These are phyloP conservation scores for Molorchus minor DNA, from an alignment of 2,888 invertebrate genomes.

Conservation along the genomic window DNA sequence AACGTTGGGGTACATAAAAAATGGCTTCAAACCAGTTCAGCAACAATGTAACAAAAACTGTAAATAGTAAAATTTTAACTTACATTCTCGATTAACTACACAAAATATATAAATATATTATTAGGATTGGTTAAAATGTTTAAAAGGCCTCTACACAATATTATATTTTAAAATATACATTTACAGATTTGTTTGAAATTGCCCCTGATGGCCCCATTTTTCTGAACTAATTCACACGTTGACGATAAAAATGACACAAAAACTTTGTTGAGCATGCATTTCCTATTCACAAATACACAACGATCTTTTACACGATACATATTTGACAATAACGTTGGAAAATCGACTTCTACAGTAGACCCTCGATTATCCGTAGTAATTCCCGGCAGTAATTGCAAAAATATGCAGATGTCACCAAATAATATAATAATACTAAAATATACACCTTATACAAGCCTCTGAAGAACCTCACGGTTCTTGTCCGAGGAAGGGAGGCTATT, in stretches of 20 bases:
- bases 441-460: too few relatives aligned
- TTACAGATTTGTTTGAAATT: slow-evolving; percentile 28
- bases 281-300: neutral
- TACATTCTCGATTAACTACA: slow-evolving; percentile 24
- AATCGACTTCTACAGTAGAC: too few relatives aligned
- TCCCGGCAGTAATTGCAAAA: too few relatives aligned
- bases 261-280: slow-evolving; percentile 8
- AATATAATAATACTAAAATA: too few relatives aligned
- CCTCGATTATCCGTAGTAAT: too few relatives aligned
- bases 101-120: slow-evolving; percentile 24
- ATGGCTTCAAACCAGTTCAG: neutral
- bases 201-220: slow-evolving; percentile 40
- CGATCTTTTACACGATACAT: neutral
- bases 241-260: slow-evolving; percentile 27
- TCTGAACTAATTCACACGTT: slow-evolving; percentile 6
- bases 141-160: slow-evolving; percentile 37
- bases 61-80: slow-evolving; percentile 6
- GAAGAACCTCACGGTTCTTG: too few relatives aligned
- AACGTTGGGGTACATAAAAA: too few relatives aligned
- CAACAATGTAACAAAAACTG: neutral
- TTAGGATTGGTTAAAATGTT: slow-evolving; percentile 25
- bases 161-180: slow-evolving; percentile 32
- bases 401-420: too few relatives aligned
- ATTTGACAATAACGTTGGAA: neutral
- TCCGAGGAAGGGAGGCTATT: too few relatives aligned